Evolutionary conservation across 2,113 vertebrate species (phyloP), one percentile per base, ranked within the genome.

Genomic region (Odobenus rosmarus): DNA sequence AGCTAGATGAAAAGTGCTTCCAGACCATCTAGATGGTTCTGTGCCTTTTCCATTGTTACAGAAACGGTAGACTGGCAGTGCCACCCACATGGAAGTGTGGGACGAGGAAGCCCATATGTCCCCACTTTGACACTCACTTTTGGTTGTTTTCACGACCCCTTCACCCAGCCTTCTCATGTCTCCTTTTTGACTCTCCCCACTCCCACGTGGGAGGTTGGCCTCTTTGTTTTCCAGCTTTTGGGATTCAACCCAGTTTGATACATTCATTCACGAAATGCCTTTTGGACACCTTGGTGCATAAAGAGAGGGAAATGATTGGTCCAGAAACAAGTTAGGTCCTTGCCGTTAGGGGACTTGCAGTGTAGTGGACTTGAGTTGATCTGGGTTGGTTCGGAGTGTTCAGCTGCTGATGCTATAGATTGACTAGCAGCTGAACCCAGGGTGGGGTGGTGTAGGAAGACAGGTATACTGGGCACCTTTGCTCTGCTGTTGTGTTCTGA

Each of bases 221-320:
- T 93, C n/a, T 79, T 82, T 72, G n/a, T 26, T 94, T 88, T 95
- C 31, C 23, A 53, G 33, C 72, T 80, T 95, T 88, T 94, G 81
- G 19, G 28, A 85, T 85, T 77, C 64, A 81, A 4, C 31, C n/a
- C 26, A 42, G 13, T 74, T 89, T 42, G 61, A 26, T 88, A 53
- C 21, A 42, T 57, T 81, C 15, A 46, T 84, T 95, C 36, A 76
- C 18, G 49, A 71, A 85, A 31, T 19, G 39, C 14, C 10, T 53
- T 33, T 72, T 55, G 61, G 21, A 53, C 16, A 81, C 55, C 4
- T 88, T 21, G 36, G n/a, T 61, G 74, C 26, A 36, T 46, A 42
- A 6, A 80, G 36, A 28, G 36, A 83, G 72, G 61, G 26, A 69
- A 61, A 5, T 33, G n/a, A 36, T 24, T 62, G 42, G 14, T 69